Evolutionary conservation across 2,888 invertebrate genomes (phyloP), one percentile per base, ranked within the genome.

Genomic region (Phaonia tiefii): DNA sequence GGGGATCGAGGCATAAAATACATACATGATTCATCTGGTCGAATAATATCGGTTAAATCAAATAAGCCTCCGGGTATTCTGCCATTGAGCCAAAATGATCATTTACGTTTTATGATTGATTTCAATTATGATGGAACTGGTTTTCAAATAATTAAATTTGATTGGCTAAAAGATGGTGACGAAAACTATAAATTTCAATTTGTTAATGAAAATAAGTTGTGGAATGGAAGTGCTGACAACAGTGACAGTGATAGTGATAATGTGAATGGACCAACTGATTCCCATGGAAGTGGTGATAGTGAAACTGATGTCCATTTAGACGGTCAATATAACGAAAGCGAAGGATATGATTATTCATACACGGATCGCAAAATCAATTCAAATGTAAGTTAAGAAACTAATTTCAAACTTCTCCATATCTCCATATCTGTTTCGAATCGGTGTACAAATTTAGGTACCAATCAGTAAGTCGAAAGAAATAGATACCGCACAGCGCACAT

Each of bases 171-270:
- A 3, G 89, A 90, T 67, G 90, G 86, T 25, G 87, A 86, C 37
- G 86, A 86, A 7, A 77, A 84, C 7, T 85, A 83, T 1, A 84
- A 85, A 7, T 89, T 87, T 44, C 87, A 86, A 73, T 90, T 88
- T 85, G 92, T 93, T 84, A 92, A 93, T 26, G 92, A 91, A 56
- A 91, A 93, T 82, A 92, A 92, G 42, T 92, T 92, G 83, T 80
- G 82, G 37, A 49, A 49, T 63, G 71, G 58, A 15, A 20, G 31
- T n/a, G 17, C 44, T 25, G 42, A 56, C 7, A 39, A 73, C 1
- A 0, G 13, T 10, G 60, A 1, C 1, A n/a, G 42, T 0, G 13
- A 17, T 5, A 63, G 10, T 51, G 37, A 20, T 11, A 13, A 0
- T 42, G 65, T 31, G 3, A 54, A n/a, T 44, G 49, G 46, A 1